Conservation (phyloP, 2,113 vertebrate species). For the Nipponia nippon region DNA sequence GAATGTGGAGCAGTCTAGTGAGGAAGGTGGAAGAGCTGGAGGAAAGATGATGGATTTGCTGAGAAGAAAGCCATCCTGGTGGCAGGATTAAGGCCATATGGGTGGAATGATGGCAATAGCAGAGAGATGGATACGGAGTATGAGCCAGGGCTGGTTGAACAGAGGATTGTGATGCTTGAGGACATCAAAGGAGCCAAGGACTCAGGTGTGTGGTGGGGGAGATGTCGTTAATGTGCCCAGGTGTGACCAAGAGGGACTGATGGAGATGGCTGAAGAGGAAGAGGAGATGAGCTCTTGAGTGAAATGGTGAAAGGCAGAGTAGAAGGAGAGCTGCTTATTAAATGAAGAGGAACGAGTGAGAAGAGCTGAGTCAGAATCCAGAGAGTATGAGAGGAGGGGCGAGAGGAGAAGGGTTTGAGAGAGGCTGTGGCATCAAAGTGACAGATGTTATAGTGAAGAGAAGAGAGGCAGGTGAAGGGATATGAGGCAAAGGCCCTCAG, state of each 20-base stretch:
- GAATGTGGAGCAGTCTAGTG: neutral
- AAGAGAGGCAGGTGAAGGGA: neutral
- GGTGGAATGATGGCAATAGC: neutral
- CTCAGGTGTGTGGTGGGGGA: neutral
- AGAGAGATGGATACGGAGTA: neutral
- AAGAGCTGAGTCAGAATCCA: neutral
- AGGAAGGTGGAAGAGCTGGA: neutral
- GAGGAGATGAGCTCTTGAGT: neutral
- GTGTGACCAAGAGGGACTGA: neutral
- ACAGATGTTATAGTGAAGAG: neutral
- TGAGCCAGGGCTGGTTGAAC: neutral
- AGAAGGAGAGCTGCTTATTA: neutral
- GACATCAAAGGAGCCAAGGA: neutral
- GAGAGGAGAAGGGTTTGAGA: neutral
- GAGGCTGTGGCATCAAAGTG: neutral
- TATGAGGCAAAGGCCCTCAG: neutral
- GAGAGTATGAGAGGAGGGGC: neutral
- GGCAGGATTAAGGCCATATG: neutral
- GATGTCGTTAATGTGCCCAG: neutral
- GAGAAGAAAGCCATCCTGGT: neutral
- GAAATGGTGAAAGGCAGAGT: neutral
- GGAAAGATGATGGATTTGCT: neutral
- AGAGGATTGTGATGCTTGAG: neutral
- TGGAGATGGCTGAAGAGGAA: neutral
- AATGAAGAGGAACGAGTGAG: neutral